These are phyloP conservation scores for Schizopygopsis malacanthus DNA, from an alignment of 2,797 vertebrate species.

Conservation along the genomic window DNA sequence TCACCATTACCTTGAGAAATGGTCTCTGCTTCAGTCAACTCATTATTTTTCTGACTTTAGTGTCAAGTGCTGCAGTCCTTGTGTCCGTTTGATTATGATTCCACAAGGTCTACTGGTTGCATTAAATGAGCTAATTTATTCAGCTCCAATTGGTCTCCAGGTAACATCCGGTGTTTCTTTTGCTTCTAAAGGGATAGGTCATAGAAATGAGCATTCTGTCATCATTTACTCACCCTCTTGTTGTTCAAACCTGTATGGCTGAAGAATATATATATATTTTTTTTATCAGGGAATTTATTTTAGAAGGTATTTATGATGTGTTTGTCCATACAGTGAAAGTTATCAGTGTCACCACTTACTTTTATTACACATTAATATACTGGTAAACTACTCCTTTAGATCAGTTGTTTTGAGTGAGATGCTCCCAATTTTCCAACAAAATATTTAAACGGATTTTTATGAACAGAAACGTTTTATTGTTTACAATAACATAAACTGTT, in stretches of 20 bases:
- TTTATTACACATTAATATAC: not conserved
- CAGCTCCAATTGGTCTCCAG: not conserved
- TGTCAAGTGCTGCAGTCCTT: conserved; percentile 11
- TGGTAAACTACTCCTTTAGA: not conserved
- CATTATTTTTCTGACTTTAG: conserved; percentile 14
- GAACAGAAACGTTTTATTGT: too few species aligned
- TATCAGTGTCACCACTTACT: not conserved
- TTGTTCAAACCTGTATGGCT: not conserved
- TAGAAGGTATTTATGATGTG: not conserved
- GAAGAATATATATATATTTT: not conserved
- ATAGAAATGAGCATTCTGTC: conserved; percentile 2
- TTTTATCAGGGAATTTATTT: not conserved
- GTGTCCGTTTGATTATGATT: conserved; percentile 21
- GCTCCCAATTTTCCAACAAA: not conserved
- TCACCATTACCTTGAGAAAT: conserved; percentile 22
- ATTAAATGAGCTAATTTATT: conserved; percentile 42
- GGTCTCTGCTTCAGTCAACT: conserved; percentile 17
- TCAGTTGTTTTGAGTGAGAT: not conserved
- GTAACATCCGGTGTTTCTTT: not conserved
- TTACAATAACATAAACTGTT: not conserved
- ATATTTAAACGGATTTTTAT: not conserved
- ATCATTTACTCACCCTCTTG: not conserved
- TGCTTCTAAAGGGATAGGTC: not conserved
- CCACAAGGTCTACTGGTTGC: conserved; percentile 19
- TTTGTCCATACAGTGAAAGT: not conserved